phyloP scores from a whole-genome alignment of 2,888 invertebrate genomes.

The Ametastegia equiseti region DNA sequence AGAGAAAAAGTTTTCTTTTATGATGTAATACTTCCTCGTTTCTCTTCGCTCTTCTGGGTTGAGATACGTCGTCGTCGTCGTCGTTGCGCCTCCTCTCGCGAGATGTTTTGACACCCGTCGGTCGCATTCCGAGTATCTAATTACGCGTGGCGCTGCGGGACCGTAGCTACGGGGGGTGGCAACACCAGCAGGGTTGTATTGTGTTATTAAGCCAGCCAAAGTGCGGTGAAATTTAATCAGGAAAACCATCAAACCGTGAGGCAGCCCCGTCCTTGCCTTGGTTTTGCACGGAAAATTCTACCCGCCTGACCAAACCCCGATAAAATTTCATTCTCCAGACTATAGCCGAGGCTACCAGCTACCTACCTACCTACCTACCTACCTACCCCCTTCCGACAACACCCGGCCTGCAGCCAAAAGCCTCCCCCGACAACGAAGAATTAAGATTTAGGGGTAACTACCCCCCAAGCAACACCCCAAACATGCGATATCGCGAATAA shows the following conservation, averaged over 20 bases:
- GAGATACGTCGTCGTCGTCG: background rate
- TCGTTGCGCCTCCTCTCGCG: background rate
- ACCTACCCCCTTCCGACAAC: no score
- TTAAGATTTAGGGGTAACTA: background rate
- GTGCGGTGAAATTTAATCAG: slow-evolving; percentile 59
- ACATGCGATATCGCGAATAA: no score
- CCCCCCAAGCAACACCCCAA: no score
- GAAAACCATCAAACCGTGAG: slow-evolving; percentile 52
- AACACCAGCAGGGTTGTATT: slow-evolving; percentile 44
- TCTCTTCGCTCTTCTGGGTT: background rate
- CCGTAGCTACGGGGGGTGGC: slow-evolving; percentile 29
- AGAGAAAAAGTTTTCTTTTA: background rate
- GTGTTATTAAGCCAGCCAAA: slow-evolving; percentile 53
- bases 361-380: background rate
- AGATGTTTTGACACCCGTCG: slow-evolving; percentile 48
- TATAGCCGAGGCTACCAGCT: background rate
- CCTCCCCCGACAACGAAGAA: background rate
- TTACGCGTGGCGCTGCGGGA: slow-evolving; percentile 42
- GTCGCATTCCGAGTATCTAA: slow-evolving; percentile 49
- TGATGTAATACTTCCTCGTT: background rate
- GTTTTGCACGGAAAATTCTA: slow-evolving; percentile 12
- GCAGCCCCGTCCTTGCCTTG: background rate
- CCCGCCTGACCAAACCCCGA: slow-evolving; percentile 29
- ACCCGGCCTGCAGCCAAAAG: no score
- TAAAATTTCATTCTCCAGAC: slow-evolving; percentile 18